These are phyloP conservation scores for Eupithecia exiguata DNA, from an alignment of 2,888 invertebrate species.

Conservation along the genomic window DNA sequence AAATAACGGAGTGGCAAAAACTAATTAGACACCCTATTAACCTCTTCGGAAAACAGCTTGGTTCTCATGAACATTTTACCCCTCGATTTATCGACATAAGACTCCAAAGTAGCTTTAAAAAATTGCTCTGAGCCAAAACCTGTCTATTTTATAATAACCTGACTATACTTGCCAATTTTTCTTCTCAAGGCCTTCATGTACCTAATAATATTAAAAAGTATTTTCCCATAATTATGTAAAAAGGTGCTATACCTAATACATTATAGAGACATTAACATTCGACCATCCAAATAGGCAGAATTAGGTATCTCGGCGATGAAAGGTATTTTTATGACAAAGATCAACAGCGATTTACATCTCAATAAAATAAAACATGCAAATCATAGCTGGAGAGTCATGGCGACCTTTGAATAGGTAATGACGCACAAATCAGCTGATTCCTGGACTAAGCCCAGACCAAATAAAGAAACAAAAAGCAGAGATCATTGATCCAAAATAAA, in stretches of 20 bases:
- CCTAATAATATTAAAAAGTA: neutral
- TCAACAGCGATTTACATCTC: slow-evolving; percentile 27
- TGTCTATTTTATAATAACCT: neutral
- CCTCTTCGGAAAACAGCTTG: neutral
- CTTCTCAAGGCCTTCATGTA: neutral
- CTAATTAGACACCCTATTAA: neutral
- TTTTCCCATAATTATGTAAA: neutral
- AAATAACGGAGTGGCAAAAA: neutral
- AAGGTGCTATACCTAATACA: neutral
- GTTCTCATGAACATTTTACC: neutral
- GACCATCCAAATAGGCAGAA: neutral
- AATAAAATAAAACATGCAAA: slow-evolving; percentile 37
- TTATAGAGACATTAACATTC: neutral
- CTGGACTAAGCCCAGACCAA: slow-evolving; percentile 33
- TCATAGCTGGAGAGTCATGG: slow-evolving; percentile 32
- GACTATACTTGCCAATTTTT: neutral
- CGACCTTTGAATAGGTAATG: slow-evolving; percentile 33
- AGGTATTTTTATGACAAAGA: neutral
- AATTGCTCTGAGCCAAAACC: neutral
- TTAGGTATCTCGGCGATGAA: neutral
- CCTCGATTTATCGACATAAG: neutral
- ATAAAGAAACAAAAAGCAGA: slow-evolving; percentile 29
- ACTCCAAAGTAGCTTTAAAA: neutral
- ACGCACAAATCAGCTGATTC: slow-evolving; percentile 43
- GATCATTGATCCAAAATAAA: slow-evolving; percentile 35